phyloP scores from a whole-genome alignment of 2,113 vertebrate species.

The Chamaea fasciata region DNA sequence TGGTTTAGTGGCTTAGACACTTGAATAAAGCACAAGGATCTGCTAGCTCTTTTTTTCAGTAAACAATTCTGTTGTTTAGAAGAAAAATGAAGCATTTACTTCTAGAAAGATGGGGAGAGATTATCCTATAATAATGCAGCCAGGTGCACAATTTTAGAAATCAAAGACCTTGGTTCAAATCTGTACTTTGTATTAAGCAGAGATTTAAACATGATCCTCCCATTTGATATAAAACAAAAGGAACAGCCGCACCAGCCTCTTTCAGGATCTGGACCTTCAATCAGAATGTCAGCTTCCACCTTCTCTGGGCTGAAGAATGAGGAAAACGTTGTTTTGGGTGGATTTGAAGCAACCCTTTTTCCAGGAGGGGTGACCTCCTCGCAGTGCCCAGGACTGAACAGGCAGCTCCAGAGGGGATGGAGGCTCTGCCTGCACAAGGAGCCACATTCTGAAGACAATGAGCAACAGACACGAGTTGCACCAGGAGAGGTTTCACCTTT shows the following conservation, averaged over 20 bases:
- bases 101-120: not conserved
- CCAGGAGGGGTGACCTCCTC: rapidly evolving
- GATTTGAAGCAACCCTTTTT: not conserved
- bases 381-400: rapidly evolving
- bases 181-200: not conserved
- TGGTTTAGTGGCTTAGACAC: not conserved
- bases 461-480: not conserved
- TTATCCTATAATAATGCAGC: not conserved
- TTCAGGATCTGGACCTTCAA: not conserved
- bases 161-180: not conserved
- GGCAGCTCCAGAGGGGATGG: not conserved
- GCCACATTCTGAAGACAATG: rapidly evolving
- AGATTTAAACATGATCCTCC: not conserved
- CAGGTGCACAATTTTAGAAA: not conserved
- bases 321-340: not conserved
- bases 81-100: not conserved
- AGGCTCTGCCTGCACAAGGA: not conserved
- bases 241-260: not conserved
- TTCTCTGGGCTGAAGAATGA: not conserved
- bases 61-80: not conserved
- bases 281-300: not conserved
- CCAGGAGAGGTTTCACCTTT: not conserved
- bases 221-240: not conserved
- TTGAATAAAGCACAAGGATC: not conserved
- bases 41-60: not conserved